phyloP scores from a whole-genome alignment of 2,113 vertebrate species.

The Chlamydotis undulata region DNA sequence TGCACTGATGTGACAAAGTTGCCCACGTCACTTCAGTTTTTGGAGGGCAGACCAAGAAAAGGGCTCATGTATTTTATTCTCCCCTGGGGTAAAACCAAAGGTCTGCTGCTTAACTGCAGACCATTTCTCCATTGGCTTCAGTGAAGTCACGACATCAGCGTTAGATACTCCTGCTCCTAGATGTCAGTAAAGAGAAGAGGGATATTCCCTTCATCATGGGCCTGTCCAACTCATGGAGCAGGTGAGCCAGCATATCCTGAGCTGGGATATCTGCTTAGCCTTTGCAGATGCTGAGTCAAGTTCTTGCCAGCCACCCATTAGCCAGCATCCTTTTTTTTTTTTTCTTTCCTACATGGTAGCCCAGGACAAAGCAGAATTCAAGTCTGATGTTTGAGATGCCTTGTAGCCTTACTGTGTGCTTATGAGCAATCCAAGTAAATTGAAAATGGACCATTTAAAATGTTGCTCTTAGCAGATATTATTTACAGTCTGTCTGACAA shows the following conservation, averaged over 20 bases:
- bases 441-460: slow-evolving; percentile 37
- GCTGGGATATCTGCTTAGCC: not conserved
- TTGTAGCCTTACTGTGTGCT: not conserved
- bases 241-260: not conserved
- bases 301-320: not conserved
- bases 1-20: not conserved
- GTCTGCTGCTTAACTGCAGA: not conserved
- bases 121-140: not conserved
- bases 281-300: not conserved
- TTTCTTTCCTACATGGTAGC: not conserved
- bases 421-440: not conserved
- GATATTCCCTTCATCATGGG: not conserved
- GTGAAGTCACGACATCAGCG: not conserved
- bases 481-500: slow-evolving; percentile 44
- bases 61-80: not conserved
- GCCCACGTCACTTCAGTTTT: not conserved
- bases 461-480: slow-evolving; percentile 47
- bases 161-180: not conserved
- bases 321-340: not conserved
- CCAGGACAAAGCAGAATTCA: not conserved
- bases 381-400: not conserved
- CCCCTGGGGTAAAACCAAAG: not conserved
- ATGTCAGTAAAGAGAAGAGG: not conserved
- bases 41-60: not conserved
- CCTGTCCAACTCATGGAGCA: not conserved